Base-by-base conservation (phyloP, 2,797 vertebrate species). In the Cottoperca gobio region DNA sequence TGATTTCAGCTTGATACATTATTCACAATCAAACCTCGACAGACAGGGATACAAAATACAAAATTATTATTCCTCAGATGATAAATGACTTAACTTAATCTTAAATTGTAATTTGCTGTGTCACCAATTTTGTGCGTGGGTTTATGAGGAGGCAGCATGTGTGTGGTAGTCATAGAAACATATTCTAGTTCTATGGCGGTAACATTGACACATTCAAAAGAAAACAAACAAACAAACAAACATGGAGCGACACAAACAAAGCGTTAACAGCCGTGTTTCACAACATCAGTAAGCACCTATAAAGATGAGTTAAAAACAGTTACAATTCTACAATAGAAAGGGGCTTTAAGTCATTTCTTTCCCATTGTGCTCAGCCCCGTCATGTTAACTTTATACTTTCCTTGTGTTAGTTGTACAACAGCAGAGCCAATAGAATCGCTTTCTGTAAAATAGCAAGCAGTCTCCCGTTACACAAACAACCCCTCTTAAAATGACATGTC, bases 221-320 rank as follows among this genome's bases (percentile, higher is more conserved):
- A 60, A 24, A 46, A 50, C n/a, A n/a, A n/a, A n/a, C n/a, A 60
- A 39, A 37, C 39, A 39, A 33, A 31, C 42, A 58, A 14, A 49
- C 8, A 6, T 43, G 54, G 33, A 73, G 67, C 70, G 60, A 76
- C 70, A 67, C 70, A 77, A 85, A 80, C 81, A 71, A 80, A 79
- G 71, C 73, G 49, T 54, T 52, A 73, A 86, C 33, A 76, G 70
- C 81, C 70, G 64, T 66, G 71, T 84, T 86, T 80, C 64, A 77
- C 62, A 76, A 82, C 81, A 69, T 86, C 85, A 89, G 81, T 83
- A 72, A 93, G 87, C 87, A 91, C 87, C 87, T 54, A 70, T 62
- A 55, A 82, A 61, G 42, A 85, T 16, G 63, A 85, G 78, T 79
- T 76, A 83, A 77, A 88, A 88, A 84, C 50, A 67, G n/a, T 28